Percentiles rank a stretch among this genome's conserved stretches.
Conservation (phyloP, 2,113 vertebrate genomes). For the Tetrax tetrax region DNA sequence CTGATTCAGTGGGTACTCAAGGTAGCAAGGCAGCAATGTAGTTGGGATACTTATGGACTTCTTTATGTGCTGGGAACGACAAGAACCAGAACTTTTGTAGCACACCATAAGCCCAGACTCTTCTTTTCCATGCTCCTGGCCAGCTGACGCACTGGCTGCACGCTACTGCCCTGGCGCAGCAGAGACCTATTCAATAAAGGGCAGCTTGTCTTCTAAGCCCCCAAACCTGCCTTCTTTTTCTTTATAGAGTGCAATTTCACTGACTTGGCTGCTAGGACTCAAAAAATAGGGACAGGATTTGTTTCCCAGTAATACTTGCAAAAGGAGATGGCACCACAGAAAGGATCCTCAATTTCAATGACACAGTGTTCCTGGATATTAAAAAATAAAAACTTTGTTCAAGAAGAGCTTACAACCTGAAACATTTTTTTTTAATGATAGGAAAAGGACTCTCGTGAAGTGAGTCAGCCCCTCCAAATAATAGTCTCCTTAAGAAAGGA, state of each 20-base stretch:
- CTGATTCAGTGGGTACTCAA: background rate
- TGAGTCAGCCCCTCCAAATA: background rate
- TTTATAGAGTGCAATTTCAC: background rate
- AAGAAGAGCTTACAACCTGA: background rate
- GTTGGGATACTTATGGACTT: background rate
- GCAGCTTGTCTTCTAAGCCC: background rate
- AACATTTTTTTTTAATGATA: background rate
- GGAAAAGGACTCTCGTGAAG: background rate
- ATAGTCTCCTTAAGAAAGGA: background rate
- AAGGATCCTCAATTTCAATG: background rate
- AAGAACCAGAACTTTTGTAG: background rate
- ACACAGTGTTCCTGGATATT: background rate
- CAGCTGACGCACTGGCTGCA: background rate
- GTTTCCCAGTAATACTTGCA: background rate
- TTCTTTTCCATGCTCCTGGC: background rate
- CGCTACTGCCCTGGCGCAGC: background rate
- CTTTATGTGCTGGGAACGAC: background rate
- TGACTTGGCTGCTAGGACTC: background rate
- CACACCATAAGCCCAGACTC: background rate
- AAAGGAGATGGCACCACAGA: background rate
- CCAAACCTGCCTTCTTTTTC: background rate
- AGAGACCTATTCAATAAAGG: background rate
- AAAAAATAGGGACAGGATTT: background rate
- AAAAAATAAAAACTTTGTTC: background rate
- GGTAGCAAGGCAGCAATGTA: background rate